Evolutionary conservation across 2,888 invertebrate species (phyloP).

Genomic region (Exephanes ischioxanthus): DNA sequence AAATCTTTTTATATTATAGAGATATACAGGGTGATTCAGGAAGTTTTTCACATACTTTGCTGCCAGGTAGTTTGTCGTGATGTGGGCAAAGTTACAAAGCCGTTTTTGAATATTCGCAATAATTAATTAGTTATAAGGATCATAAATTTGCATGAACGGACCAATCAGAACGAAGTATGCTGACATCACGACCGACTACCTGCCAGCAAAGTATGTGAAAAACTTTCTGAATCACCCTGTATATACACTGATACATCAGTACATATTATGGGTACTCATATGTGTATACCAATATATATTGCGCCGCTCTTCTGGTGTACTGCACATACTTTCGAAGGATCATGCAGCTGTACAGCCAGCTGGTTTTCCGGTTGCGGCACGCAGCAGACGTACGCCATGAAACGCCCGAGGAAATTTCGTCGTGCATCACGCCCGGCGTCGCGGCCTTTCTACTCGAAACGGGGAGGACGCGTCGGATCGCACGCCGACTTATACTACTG

Average conservation of each 20-base stretch:
- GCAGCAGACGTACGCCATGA: conserved; percentile 47
- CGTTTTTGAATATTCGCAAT: no score
- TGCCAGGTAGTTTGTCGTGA: no score
- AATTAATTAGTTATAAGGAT: no score
- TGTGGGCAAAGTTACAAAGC: no score
- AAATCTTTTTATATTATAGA: no score
- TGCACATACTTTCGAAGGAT: conserved; percentile 47
- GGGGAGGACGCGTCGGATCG: conserved; percentile 45
- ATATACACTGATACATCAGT: neutral
- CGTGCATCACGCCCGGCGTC: conserved; percentile 63
- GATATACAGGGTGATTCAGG: no score
- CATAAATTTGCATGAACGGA: no score
- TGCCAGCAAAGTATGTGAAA: no score
- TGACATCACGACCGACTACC: no score
- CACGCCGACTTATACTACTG: conserved; percentile 31
- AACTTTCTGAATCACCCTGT: no score
- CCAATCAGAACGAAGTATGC: no score
- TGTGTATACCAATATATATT: conserved; percentile 22
- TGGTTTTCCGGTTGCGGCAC: conserved; percentile 45
- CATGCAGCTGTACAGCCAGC: conserved; percentile 45
- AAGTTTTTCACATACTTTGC: no score
- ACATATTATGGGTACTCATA: neutral
- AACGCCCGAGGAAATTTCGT: conserved; percentile 65
- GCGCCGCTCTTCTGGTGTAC: conserved; percentile 11
- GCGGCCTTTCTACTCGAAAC: conserved; percentile 47